Base-by-base conservation (phyloP, 2,888 invertebrate genomes). In the Pteria penguin region DNA sequence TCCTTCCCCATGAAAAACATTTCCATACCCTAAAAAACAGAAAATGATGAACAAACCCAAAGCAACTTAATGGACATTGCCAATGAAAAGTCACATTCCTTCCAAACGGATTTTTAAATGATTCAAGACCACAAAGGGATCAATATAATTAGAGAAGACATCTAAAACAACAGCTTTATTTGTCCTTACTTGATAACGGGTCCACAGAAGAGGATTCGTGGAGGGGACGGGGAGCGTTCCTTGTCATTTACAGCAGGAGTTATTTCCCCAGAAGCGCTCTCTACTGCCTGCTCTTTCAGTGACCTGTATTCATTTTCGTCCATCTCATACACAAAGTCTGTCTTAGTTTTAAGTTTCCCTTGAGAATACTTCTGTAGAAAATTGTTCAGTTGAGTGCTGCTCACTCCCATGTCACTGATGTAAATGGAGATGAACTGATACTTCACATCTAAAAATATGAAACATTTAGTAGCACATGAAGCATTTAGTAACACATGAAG, bases 121-220 rank as follows among this genome's bases (percentile, higher is more conserved):
- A 29, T 62, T 11, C 62, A 14, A 4, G 5, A 27, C 45, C 45
- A 45, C 14, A 45, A 45, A 11, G 14, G 8, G 45, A 8, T 11
- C 45, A 8, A 52, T 1, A 36, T 14, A 60, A n/a, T 8, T 5
- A 24, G 26, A 52, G 18, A 52, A n/a, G 22, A 2, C 2, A 2
- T n/a, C 18, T 2, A 4, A 52, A 52, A 52, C 18, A 2, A 52
- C 18, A 72, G 67, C 66, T n/a, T n/a, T n/a, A n/a, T n/a, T n/a
- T n/a, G n/a, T 65, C 65, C 84, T 77, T 80, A 87, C 87, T 85
- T 88, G 72, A 85, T 79, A 24, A 87, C 78, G 18, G 84, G 83
- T 24, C 87, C 87, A 32, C 75, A 82, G 75, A 87, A 87, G 1
- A 83, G 93, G 26, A 84, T 80, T 62, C 72, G 84, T 1, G 85